Percentiles rank a stretch among this genome's conserved stretches.
These are phyloP conservation scores for Osmerus mordax DNA, from an alignment of 2,113 vertebrate species.

Conservation along the genomic window DNA sequence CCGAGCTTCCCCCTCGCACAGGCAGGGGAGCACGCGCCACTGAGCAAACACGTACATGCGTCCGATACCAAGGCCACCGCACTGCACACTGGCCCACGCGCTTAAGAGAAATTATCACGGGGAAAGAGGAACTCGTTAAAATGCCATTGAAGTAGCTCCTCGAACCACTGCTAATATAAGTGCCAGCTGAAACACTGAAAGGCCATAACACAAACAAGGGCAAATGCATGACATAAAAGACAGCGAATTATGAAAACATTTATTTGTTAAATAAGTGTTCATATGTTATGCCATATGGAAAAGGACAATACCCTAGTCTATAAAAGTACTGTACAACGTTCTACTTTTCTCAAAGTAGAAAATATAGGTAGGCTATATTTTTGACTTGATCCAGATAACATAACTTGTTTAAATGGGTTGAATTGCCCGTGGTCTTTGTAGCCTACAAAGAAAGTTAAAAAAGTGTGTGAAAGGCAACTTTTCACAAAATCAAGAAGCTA, in stretches of 20 bases:
- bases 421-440: no score
- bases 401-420: no score
- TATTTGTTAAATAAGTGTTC: background rate
- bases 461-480: no score
- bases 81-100: conserved; percentile 43
- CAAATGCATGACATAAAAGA: background rate
- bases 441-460: no score
- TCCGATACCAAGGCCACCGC: conserved; percentile 32
- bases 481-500: background rate
- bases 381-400: no score
- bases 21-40: conserved; percentile 80
- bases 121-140: conserved; percentile 71
- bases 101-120: conserved; percentile 26
- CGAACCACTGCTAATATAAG: conserved; percentile 32
- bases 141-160: conserved; percentile 70
- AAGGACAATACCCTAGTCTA: no score
- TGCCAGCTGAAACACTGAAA: conserved; percentile 9
- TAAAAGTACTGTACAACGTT: no score
- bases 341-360: no score
- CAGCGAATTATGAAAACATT: background rate
- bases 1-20: conserved; percentile 56
- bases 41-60: conserved; percentile 83
- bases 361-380: no score
- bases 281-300: no score
- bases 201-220: background rate